phyloP scores from a whole-genome alignment of 2,797 vertebrate species.

The Labroides dimidiatus region DNA sequence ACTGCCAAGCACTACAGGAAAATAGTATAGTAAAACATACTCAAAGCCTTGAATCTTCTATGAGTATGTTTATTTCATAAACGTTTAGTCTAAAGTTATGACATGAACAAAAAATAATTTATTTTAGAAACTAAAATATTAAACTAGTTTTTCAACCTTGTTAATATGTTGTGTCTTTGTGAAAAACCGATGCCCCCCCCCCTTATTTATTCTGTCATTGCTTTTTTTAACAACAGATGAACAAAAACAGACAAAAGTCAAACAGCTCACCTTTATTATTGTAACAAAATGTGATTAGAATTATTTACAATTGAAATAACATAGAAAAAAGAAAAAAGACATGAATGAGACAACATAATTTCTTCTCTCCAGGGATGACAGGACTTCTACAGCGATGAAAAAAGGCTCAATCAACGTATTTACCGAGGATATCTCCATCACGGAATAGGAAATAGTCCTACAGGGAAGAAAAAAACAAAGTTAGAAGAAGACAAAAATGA shows the following conservation, averaged over 20 bases:
- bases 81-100: no score
- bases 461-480: constrained; percentile 25
- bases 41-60: no score
- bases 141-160: no score
- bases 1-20: not conserved
- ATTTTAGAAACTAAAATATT: not conserved
- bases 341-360: constrained; percentile 57
- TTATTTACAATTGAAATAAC: constrained; percentile 86
- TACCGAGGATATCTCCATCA: constrained; percentile 96
- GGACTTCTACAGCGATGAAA: constrained; percentile 18
- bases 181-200: no score
- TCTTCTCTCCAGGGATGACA: constrained; percentile 45
- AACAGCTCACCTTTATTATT: constrained; percentile 81
- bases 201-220: not conserved
- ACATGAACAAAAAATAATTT: not conserved
- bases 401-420: constrained; percentile 89
- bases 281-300: constrained; percentile 84
- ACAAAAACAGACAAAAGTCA: constrained; percentile 21
- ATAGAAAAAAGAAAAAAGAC: constrained; percentile 65
- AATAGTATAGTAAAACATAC: no score
- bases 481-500: not conserved
- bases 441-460: constrained; percentile 99
- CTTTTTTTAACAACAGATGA: not conserved
- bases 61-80: no score
- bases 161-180: no score